phyloP scores from a whole-genome alignment of 2,888 invertebrate species.

The Pseudeuparius sepicola region DNA sequence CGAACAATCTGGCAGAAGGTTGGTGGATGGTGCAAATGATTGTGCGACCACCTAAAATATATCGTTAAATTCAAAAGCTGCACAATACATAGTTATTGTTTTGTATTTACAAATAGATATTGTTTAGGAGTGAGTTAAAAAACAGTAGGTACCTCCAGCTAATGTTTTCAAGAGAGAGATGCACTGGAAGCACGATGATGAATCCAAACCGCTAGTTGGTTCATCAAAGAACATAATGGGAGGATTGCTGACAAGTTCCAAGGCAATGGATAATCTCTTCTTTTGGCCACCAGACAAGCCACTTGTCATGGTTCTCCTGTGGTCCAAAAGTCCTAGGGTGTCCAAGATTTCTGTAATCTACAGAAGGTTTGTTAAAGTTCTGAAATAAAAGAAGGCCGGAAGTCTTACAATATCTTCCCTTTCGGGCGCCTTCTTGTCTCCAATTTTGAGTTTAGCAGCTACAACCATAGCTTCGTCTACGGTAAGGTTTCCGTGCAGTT shows the following conservation, averaged over 20 bases:
- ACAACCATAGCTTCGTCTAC: conserved; percentile 93
- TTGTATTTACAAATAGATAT: no score
- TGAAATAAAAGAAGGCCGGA: background rate
- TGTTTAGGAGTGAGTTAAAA: background rate
- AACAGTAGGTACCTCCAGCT: conserved; percentile 46
- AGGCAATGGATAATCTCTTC: conserved; percentile 87
- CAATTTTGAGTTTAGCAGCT: conserved; percentile 82
- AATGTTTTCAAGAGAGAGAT: conserved; percentile 80
- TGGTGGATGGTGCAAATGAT: conserved; percentile 95
- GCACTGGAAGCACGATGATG: conserved; percentile 91
- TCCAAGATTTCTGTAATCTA: conserved; percentile 89
- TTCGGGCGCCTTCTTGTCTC: conserved; percentile 57
- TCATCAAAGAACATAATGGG: conserved; percentile 98
- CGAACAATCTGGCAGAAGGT: conserved; percentile 91
- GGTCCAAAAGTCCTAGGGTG: conserved; percentile 77
- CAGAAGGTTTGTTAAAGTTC: conserved; percentile 5
- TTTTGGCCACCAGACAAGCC: conserved; percentile 92
- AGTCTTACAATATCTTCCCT: conserved; percentile 74
- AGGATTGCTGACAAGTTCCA: conserved; percentile 92
- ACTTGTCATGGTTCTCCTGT: conserved; percentile 80
- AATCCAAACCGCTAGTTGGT: conserved; percentile 92
- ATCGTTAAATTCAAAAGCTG: no score
- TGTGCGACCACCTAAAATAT: conserved; percentile 64
- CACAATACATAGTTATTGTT: no score
- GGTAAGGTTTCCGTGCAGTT: conserved; percentile 82